phyloP scores from a whole-genome alignment of 1,140 invertebrate species.

The Tetranychus urticae region DNA sequence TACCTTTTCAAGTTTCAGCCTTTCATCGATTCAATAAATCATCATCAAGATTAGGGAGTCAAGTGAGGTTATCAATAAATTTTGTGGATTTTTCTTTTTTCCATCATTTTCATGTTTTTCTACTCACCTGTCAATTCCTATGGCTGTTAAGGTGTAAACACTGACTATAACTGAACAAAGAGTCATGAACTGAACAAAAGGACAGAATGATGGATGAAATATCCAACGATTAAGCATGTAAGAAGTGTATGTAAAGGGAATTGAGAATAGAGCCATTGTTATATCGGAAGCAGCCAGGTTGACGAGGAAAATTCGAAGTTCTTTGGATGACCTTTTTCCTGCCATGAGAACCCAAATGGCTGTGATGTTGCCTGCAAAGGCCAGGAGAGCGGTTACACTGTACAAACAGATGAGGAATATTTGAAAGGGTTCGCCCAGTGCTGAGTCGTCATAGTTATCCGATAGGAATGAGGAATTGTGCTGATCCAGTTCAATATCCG shows the following conservation, averaged over 20 bases:
- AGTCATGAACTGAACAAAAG: slow-evolving; percentile 22
- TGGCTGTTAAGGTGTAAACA: slow-evolving; percentile 23
- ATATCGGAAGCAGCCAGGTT: slow-evolving; percentile 23
- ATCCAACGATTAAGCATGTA: slow-evolving; percentile 23
- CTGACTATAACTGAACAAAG: slow-evolving; percentile 21
- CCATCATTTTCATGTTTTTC: too few species aligned
- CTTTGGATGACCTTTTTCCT: slow-evolving; percentile 18
- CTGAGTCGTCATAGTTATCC: neutral
- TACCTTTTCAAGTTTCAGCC: too few species aligned
- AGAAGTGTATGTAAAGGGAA: slow-evolving; percentile 24
- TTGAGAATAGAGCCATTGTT: slow-evolving; percentile 23
- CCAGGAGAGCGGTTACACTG: slow-evolving; percentile 19
- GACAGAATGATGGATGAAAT: slow-evolving; percentile 20
- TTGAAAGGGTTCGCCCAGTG: slow-evolving; percentile 13
- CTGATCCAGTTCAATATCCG: too few species aligned
- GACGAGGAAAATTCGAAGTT: slow-evolving; percentile 21
- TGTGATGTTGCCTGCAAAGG: slow-evolving; percentile 19
- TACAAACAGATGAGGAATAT: slow-evolving; percentile 19
- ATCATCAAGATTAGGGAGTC: too few species aligned
- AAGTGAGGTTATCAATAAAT: too few species aligned
- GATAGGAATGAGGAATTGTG: too few species aligned
- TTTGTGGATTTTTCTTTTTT: too few species aligned
- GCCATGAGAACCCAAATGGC: slow-evolving; percentile 20
- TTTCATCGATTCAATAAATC: too few species aligned
- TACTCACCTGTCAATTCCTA: slow-evolving; percentile 23